phyloP scores from a whole-genome alignment of 2,113 vertebrate species.

The Oryzias javanicus region DNA sequence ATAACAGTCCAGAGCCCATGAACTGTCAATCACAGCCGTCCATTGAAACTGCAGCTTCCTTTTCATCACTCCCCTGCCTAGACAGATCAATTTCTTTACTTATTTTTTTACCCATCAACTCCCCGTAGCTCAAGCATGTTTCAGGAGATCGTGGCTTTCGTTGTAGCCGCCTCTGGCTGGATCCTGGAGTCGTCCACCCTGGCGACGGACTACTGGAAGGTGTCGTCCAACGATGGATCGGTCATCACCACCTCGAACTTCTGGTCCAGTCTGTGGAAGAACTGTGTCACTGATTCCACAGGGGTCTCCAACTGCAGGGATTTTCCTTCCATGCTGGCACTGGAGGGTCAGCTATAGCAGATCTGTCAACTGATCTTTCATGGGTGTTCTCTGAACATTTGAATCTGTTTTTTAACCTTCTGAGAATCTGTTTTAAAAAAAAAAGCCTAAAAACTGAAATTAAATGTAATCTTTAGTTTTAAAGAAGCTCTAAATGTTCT shows the following conservation, averaged over 20 bases:
- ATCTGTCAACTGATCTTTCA: background rate
- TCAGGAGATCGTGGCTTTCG: conserved; percentile 86
- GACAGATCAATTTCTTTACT: conserved; percentile 14
- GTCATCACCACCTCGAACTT: conserved; percentile 95
- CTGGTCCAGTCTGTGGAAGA: conserved; percentile 94
- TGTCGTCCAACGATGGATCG: conserved; percentile 88
- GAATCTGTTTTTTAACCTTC: too few relatives aligned
- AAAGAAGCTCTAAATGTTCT: background rate
- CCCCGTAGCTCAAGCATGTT: conserved; percentile 65
- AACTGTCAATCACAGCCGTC: conserved; percentile 60
- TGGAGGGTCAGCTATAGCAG: conserved; percentile 84
- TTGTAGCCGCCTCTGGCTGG: conserved; percentile 85
- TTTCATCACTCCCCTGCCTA: conserved; percentile 8
- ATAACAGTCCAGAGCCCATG: conserved; percentile 68
- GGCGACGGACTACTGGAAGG: conserved; percentile 94
- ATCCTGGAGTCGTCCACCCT: conserved; percentile 89
- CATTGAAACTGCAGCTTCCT: conserved; percentile 39
- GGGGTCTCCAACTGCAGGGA: conserved; percentile 95
- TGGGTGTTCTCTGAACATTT: background rate
- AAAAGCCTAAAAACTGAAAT: too few relatives aligned
- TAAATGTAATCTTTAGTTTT: background rate
- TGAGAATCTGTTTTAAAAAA: too few relatives aligned
- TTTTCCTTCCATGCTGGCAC: conserved; percentile 91
- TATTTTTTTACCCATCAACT: background rate
- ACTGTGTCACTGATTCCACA: conserved; percentile 93